Conservation (phyloP, 2,797 vertebrate genomes). For the Cossypha heuglini region DNA sequence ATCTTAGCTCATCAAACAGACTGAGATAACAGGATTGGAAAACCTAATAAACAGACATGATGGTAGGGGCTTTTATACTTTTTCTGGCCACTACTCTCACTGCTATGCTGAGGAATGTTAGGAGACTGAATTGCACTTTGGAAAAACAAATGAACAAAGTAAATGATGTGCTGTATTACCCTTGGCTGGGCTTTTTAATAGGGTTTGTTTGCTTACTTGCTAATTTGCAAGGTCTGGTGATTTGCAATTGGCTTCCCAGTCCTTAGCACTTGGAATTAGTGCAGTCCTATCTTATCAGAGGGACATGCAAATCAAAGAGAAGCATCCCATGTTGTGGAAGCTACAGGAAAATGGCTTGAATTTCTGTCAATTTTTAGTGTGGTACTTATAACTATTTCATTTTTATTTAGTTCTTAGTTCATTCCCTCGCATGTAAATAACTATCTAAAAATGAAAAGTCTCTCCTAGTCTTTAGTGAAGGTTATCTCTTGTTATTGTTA, state of each 20-base stretch:
- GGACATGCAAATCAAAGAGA: neutral
- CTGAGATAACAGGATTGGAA: neutral
- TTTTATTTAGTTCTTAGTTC: neutral
- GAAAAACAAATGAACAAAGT: constrained; percentile 8
- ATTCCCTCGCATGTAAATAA: neutral
- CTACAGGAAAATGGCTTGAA: neutral
- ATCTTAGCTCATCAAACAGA: neutral
- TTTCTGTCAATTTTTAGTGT: neutral
- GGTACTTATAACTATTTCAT: neutral
- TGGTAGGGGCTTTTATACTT: neutral
- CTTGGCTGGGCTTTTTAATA: constrained; percentile 29
- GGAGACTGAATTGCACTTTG: neutral
- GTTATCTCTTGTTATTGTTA: constrained; percentile 34
- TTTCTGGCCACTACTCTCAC: neutral
- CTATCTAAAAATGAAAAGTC: neutral
- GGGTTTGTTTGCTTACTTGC: constrained; percentile 33
- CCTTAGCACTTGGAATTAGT: neutral
- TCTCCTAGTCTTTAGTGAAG: constrained; percentile 3
- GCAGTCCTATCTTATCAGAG: neutral
- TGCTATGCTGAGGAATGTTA: neutral
- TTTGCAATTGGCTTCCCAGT: neutral
- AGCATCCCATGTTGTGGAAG: neutral
- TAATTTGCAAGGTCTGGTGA: constrained; percentile 54
- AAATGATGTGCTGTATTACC: constrained; percentile 1
- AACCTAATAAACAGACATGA: neutral